Evolutionary conservation across 2,797 vertebrate species (phyloP), one percentile per base, ranked within the genome.

Genomic region (Alectoris magna): DNA sequence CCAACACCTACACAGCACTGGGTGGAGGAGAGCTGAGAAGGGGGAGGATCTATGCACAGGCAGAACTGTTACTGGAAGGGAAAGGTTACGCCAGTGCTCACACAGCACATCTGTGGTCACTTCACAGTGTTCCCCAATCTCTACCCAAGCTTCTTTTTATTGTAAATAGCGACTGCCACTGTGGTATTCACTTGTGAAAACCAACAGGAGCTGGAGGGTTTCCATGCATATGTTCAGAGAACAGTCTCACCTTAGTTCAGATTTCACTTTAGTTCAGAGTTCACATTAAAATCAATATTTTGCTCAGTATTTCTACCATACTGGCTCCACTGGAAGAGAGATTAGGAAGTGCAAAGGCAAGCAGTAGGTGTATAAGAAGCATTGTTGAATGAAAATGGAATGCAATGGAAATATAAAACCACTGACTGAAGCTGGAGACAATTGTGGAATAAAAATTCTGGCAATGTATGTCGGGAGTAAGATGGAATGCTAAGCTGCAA

Each of bases 1-100:
- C 22, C 59, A 39, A 18, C 10, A 71, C 1, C 0, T 5, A 5
- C 0, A 1, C 31, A 5, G n/a, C 0, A 2, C 63, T 48, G 0
- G 17, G 48, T 36, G 14, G 27, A 22, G 63, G 13, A 62, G 48
- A 13, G 22, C 27, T 63, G 46, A 0, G 2, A 69, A 29, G 24
- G 38, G 53, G 67, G 80, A 31, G 3, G 15, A 3, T 67, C 51
- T 7, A 27, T 13, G 27, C 36, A 10, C 26, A 58, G 55, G 38
- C 41, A 75, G 27, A 10, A 23, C 31, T 53, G 14, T 77, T 75
- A 60, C 0, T 2, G 88, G 51, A 91, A 59, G 0, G 0, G 34
- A 59, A 62, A 27, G 27, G 27, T 36, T 70, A 38, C 9, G 5
- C 43, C 29, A 68, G 36, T 0, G 0, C 11, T 68, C 1, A 2